Conservation (phyloP, 2,113 vertebrate genomes). For the Ctenodactylus gundi region DNA sequence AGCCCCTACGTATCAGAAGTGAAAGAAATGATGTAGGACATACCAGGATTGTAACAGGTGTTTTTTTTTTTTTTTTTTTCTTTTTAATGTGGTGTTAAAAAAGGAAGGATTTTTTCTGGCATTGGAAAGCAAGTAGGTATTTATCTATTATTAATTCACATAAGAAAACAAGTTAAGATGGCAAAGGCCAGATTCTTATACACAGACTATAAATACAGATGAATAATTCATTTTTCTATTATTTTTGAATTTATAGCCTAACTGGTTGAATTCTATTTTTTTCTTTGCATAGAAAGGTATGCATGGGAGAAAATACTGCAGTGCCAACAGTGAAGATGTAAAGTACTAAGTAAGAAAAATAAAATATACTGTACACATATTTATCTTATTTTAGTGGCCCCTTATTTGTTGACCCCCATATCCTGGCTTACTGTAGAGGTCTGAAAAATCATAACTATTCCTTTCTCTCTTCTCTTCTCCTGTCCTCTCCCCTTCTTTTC, state of each 20-base stretch:
- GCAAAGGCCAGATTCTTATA: constrained; percentile 57
- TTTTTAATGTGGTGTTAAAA: not conserved
- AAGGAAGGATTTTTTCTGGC: not conserved
- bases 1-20: not conserved
- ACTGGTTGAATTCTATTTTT: constrained; percentile 23
- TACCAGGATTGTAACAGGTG: not conserved
- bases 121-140: constrained; percentile 58
- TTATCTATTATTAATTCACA: constrained; percentile 70
- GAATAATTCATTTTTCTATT: constrained; percentile 76
- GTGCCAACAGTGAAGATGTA: not conserved
- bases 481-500: not conserved
- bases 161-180: constrained; percentile 62
- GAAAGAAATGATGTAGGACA: constrained; percentile 33
- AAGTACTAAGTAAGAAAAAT: constrained; percentile 23
- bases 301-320: not conserved
- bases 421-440: not conserved
- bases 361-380: constrained; percentile 21
- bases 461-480: not conserved
- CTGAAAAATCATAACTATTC: constrained; percentile 18
- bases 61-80: too few species aligned
- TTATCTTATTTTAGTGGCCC: constrained; percentile 31
- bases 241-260: constrained; percentile 71
- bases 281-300: not conserved
- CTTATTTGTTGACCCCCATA: not conserved
- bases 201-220: constrained; percentile 64